Evolutionary conservation across 1,140 invertebrate species (phyloP), one percentile per base, ranked within the genome.

Genomic region (Lordiphosa collinella): DNA sequence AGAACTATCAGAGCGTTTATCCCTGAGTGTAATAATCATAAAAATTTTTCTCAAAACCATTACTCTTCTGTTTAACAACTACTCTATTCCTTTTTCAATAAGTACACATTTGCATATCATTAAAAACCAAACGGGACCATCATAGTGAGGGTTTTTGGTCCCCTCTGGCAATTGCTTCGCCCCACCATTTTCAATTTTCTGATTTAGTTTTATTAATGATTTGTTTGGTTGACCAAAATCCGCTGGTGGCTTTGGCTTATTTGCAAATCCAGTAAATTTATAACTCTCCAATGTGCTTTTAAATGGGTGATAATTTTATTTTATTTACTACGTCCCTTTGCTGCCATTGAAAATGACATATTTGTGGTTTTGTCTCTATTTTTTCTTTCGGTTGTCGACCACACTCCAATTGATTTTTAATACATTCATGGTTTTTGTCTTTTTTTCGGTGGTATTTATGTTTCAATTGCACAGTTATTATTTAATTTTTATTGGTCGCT

Each of bases 341-440:
- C 11, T 36, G 10, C 37, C 54, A 32, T 29, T 2, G 37, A 40
- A 53, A 53, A 52, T 68, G 48, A 61, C 72, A 82, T 61, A 72
- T 68, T 76, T 72, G 72, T 64, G 78, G 78, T 50, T 58, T 46
- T 43, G 55, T 47, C 43, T 5, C 37, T 54, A 35, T 57, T 41
- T 41, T 13, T 49, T 44, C 29, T 34, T 6, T 40, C 61, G 52
- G 48, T 57, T 37, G 36, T 60, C 40, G 52, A 82, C 76, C 76
- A 18, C 75, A 71, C 50, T 57, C 38, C 57, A 82, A 80, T 82
- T 80, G 76, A 82, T 80, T 80, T 67, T 80, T 75, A 71, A 75
- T 82, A 51, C 40, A 32, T 44, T 47, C 12, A 11, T 56, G 34
- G 35, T 29, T 49, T 3, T 25, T 22, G 9, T 66, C 32, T 40